Base-by-base conservation (phyloP, 2,888 invertebrate genomes). In the Orthonychiurus folsomi region DNA sequence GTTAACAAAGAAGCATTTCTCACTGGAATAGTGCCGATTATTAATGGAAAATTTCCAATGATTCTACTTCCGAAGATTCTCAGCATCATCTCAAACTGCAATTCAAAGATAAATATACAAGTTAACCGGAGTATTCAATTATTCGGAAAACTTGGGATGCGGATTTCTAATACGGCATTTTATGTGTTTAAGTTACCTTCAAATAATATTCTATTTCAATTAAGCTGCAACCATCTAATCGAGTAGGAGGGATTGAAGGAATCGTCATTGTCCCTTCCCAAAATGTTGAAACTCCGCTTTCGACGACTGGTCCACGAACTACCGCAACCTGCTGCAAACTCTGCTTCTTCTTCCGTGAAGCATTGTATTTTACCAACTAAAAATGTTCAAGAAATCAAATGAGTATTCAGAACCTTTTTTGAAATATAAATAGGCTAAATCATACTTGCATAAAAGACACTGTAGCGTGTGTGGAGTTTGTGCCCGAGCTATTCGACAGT, bases 401-500 rank as follows among this genome's bases (percentile, higher is more conserved):
- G 48, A 15, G 12, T 48, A n/a, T 15, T n/a, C 12, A 48, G n/a
- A n/a, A 48, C 48, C 12, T 48, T 48, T 48, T 15, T 48, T 12
- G n/a, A 48, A 15, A 48, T 12, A 48, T 15, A 15, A 12, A 26
- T 20, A 3, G 25, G 24, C 18, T 9, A 21, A n/a, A 18, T 57
- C 18, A 24, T 52, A 59, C 50, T 15, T 59, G 59, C 12, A 25
- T 12, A 3, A 59, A 37, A 5, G 23, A 48, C 15, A 59, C 12
- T 18, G 2, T 59, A 21, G 27, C 25, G 2, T 9, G 2, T 18
- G 15, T 27, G n/a, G 63, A n/a, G n/a, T n/a, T 60, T 12, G 54
- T 50, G 15, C 62, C 27, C 15, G 63, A 63, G 26, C 63, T 66
- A 26, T 66, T 66, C n/a, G 47, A 28, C 15, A 63, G 23, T 25